Conservation (phyloP, 23 tunicate species). For the Botrylloides violaceus region DNA sequence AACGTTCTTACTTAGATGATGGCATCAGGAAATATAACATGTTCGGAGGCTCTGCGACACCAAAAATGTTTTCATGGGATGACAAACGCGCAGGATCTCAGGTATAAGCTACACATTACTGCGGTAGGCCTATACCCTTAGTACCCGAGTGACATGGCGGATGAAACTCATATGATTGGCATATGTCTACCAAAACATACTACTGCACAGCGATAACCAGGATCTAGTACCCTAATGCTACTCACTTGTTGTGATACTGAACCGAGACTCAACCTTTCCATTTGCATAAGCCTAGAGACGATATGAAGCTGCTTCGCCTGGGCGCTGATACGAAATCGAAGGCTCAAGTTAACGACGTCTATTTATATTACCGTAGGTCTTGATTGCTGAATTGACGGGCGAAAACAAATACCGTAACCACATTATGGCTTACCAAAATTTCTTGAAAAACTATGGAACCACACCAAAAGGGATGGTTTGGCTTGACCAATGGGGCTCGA, state of each 20-base stretch:
- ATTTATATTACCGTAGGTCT: constrained; percentile 30
- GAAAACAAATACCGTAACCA: constrained; percentile 45
- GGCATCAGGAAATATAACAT: constrained; percentile 47
- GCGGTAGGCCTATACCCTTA: too few species aligned
- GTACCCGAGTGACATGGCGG: background rate
- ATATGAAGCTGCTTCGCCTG: too few species aligned
- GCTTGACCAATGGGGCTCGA: constrained; percentile 64
- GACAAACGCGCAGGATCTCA: constrained; percentile 91
- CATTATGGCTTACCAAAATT: constrained; percentile 50
- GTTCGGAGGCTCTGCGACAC: constrained; percentile 56
- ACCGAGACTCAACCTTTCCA: too few species aligned
- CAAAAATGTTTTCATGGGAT: constrained; percentile 86
- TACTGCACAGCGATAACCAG: too few species aligned
- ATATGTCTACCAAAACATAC: too few species aligned
- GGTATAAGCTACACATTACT: constrained; percentile 21
- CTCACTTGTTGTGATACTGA: too few species aligned
- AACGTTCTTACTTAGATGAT: constrained; percentile 46
- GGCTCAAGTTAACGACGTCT: too few species aligned
- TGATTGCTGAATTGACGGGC: constrained; percentile 87
- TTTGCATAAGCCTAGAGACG: too few species aligned
- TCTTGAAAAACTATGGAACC: constrained; percentile 20
- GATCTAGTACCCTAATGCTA: too few species aligned
- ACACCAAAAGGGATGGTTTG: constrained; percentile 94
- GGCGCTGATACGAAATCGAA: too few species aligned
- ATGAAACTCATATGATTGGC: too few species aligned